Evolutionary conservation across 2,888 invertebrate species (phyloP).

Genomic region (Polyploca ridens): DNA sequence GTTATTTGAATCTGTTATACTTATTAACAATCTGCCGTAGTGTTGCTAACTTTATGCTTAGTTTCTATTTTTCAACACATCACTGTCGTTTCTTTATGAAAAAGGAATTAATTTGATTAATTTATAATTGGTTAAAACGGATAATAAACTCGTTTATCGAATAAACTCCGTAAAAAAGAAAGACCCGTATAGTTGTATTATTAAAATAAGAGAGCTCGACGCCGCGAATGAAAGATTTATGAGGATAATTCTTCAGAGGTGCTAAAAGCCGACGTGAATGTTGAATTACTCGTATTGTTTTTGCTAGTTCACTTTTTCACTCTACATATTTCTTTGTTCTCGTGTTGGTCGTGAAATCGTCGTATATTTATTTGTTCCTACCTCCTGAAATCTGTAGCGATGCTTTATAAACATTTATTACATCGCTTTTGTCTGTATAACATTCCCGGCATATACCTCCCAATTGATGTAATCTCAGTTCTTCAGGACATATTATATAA

Average conservation of each 20-base stretch:
- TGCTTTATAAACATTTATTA: background rate
- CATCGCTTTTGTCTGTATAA: background rate
- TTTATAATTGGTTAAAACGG: conserved; percentile 25
- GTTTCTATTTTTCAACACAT: too few species aligned
- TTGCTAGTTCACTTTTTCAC: conserved; percentile 40
- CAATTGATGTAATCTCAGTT: background rate
- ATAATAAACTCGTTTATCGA: background rate
- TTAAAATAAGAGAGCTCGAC: conserved; percentile 11
- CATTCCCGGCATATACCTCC: background rate
- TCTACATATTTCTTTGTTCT: conserved; percentile 32
- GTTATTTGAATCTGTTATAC: too few species aligned
- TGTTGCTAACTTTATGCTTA: too few species aligned
- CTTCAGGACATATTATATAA: background rate
- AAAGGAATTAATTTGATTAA: too few species aligned
- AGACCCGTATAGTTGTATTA: conserved; percentile 5
- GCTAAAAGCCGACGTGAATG: conserved; percentile 42
- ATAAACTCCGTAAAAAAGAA: conserved; percentile 2
- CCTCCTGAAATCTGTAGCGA: background rate
- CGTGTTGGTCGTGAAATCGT: background rate
- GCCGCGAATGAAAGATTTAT: conserved; percentile 52
- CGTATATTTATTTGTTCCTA: background rate
- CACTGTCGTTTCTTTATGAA: too few species aligned
- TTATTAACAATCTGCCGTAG: too few species aligned
- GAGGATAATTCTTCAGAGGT: conserved; percentile 48
- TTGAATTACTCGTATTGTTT: conserved; percentile 46